Conservation (phyloP, 2,113 vertebrate species). For the Cervus canadensis region DNA sequence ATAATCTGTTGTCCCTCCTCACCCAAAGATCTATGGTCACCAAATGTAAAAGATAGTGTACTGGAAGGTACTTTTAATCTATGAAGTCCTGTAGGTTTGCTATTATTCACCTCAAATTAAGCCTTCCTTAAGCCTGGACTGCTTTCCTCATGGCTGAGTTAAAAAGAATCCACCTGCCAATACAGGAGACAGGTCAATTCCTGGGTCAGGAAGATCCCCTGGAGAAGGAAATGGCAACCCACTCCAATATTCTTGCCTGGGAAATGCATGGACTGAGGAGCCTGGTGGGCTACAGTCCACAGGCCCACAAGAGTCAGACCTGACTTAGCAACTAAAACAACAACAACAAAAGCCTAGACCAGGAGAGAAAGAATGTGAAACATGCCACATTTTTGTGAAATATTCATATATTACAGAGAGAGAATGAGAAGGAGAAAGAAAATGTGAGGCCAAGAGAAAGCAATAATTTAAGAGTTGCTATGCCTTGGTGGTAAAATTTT, state of each 20-base stretch:
- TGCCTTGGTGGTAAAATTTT: background rate
- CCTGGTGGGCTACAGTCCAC: background rate
- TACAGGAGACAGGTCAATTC: background rate
- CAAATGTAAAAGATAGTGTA: background rate
- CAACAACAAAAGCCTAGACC: background rate
- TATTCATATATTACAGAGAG: background rate
- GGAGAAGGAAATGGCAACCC: background rate
- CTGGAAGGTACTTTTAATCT: background rate
- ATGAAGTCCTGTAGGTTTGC: background rate
- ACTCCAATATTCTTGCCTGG: background rate
- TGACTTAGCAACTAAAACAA: background rate
- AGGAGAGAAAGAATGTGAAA: background rate
- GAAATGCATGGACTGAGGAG: background rate
- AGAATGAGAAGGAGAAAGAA: background rate
- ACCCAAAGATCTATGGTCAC: background rate
- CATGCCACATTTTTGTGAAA: background rate
- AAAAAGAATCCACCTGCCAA: background rate
- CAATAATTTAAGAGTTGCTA: background rate
- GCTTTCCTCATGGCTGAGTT: background rate
- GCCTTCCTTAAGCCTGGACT: background rate
- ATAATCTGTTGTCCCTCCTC: background rate
- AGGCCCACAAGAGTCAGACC: fast-evolving
- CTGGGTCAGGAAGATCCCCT: background rate
- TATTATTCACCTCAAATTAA: background rate
- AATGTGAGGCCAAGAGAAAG: background rate